Base-by-base conservation (phyloP, 1,140 invertebrate genomes). In the Hylaeus volcanicus region DNA sequence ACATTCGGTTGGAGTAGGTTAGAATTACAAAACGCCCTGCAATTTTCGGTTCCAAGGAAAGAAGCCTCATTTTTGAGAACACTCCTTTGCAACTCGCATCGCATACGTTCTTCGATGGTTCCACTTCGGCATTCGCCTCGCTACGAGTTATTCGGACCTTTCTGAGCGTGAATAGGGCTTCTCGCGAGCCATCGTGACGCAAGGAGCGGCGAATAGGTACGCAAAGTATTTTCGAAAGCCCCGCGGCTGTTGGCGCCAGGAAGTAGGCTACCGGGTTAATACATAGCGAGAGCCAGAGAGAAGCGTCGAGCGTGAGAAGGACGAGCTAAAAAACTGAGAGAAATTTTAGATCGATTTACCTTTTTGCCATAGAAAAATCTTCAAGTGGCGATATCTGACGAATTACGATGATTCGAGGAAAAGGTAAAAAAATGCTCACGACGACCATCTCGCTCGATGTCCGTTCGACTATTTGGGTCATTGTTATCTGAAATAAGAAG, bases 201-300 rank as follows among this genome's bases (percentile, higher is more conserved):
- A 77, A 63, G 61, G 48, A 74, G 74, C 75, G 72, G 69, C 80
- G 76, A 82, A 69, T 87, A 68, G 63, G 77, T 86, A 77, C 69
- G 84, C 81, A 48, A 85, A 89, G 86, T 90, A 90, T 91, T 92
- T 92, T 92, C 88, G 90, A 92, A 92, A 92, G 91, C 88, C 90
- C 88, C 58, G 61, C 76, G 88, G 88, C 86, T 79, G 78, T 86
- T 71, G 77, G 81, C 71, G 79, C 70, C 74, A 65, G 71, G 83
- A 91, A 90, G 89, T 91, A 90, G 91, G 90, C 89, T 90, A 91
- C 86, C 88, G 74, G 90, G 90, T 91, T 90, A 90, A 89, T 79
- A 85, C 84, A 68, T 68, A 70, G 55, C 58, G 43, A 60, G 51
- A 86, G 53, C 37, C 43, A 48, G 53, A 73, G 76, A 74, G 73